Conservation (phyloP, 1,140 invertebrate species). For the Delia radicum region DNA sequence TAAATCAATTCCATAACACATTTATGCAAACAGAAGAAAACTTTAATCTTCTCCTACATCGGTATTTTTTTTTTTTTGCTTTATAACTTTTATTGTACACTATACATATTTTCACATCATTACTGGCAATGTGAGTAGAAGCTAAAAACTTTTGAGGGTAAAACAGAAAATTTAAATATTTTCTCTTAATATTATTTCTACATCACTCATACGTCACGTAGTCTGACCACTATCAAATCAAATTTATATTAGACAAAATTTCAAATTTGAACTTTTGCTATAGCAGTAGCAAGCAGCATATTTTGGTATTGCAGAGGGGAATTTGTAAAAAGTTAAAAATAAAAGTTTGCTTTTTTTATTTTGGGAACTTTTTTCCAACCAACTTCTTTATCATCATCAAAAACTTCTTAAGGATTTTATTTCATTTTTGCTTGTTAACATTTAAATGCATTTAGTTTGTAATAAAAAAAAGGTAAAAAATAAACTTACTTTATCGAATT, state of each 20-base stretch:
- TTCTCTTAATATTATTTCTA: background rate
- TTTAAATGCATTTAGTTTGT: background rate
- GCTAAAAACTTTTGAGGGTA: background rate
- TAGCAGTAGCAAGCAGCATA: too few species aligned
- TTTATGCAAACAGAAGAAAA: background rate
- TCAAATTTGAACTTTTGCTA: too few species aligned
- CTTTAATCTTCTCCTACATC: background rate
- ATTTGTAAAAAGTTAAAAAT: background rate
- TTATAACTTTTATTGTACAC: too few species aligned
- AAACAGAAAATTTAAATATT: background rate
- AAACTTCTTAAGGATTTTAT: background rate
- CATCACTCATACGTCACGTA: background rate
- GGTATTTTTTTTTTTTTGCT: too few species aligned
- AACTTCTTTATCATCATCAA: background rate
- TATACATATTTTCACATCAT: background rate
- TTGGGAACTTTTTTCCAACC: background rate
- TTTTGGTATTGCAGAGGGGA: background rate
- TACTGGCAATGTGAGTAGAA: background rate
- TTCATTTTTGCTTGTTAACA: background rate
- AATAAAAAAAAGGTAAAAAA: too few species aligned
- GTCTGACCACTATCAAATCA: background rate
- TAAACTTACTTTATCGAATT: too few species aligned
- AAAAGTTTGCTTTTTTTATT: background rate
- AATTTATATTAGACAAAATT: background rate
- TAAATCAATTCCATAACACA: background rate